These are phyloP conservation scores for Turdus rufiventris DNA, from an alignment of 2,113 vertebrate genomes.

Conservation along the genomic window DNA sequence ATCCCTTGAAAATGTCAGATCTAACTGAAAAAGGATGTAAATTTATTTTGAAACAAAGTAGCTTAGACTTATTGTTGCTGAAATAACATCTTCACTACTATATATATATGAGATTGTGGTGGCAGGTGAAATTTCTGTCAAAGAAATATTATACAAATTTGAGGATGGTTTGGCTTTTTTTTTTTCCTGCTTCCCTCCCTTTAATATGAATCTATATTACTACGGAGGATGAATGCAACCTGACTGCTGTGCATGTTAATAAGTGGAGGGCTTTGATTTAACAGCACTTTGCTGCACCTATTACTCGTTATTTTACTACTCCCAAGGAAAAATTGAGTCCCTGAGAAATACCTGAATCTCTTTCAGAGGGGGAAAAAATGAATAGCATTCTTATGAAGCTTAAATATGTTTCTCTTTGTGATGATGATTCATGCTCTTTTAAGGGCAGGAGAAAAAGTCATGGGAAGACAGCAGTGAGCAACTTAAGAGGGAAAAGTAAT, in stretches of 20 bases:
- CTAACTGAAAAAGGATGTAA: background rate
- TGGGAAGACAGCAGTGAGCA: background rate
- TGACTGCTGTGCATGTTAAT: background rate
- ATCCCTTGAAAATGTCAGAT: background rate
- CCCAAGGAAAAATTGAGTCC: background rate
- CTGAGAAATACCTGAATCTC: background rate
- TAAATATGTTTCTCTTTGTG: background rate
- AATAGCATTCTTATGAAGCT: background rate
- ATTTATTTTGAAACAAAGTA: background rate
- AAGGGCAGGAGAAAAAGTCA: background rate
- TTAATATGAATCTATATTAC: background rate
- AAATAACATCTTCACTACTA: background rate
- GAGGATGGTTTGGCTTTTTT: accelerated
- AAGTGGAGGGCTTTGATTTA: background rate
- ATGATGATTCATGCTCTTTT: background rate
- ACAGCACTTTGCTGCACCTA: background rate
- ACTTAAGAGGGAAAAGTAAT: background rate
- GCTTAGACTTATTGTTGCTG: background rate
- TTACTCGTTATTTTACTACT: background rate
- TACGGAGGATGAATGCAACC: background rate
- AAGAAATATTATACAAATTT: background rate
- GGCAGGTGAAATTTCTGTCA: background rate
- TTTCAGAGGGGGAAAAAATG: background rate
- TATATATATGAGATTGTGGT: background rate
- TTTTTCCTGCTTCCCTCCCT: background rate